Evolutionary conservation across 2,797 vertebrate genomes (phyloP), one percentile per base, ranked within the genome.

Genomic region (Peromyscus eremicus): DNA sequence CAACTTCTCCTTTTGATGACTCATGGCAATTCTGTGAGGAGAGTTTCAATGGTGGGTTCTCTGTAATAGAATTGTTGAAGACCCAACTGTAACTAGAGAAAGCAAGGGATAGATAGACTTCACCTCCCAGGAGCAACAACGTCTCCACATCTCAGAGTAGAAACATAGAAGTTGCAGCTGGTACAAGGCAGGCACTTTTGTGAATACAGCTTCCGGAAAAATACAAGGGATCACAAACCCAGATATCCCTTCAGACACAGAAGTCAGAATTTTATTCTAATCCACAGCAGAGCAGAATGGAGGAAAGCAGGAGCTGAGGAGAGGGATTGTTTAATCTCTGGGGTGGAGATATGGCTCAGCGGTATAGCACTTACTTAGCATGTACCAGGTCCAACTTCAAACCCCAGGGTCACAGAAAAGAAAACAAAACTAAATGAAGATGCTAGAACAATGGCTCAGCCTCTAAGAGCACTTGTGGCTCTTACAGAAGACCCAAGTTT

Each of bases 21-120:
- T 91, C 10, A 5, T 89, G 21, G 37, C 17, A 85, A 80, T 3
- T 43, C 1, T 43, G 4, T 29, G 34, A 70, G 32, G 19, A 73
- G 2, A 1, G 0, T 0, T 29, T 80, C 21, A 40, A 7, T 37
- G 13, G 23, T 0, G 73, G 32, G 1, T 60, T 94, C 2, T 46
- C 21, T 2, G 32, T 5, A 29, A 25, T 29, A n/a, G 13, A 2
- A 9, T 34, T 52, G 79, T 0, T 57, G 25, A 29, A 37, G 4
- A 71, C 25, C 7, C 1, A 92, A 64, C 4, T 84, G 52, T 23
- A 73, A 23, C 6, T 49, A 79, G 14, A 21, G 40, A 86, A 77
- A 52, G 2, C 52, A 52, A 8, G 8, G 27, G 37, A 14, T 12
- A 64, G 2, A 76, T 37, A 86, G 2, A 71, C 34, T 89, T 34